These are phyloP conservation scores for Phthorimaea operculella DNA, from an alignment of 1,140 invertebrate species.

Conservation along the genomic window DNA sequence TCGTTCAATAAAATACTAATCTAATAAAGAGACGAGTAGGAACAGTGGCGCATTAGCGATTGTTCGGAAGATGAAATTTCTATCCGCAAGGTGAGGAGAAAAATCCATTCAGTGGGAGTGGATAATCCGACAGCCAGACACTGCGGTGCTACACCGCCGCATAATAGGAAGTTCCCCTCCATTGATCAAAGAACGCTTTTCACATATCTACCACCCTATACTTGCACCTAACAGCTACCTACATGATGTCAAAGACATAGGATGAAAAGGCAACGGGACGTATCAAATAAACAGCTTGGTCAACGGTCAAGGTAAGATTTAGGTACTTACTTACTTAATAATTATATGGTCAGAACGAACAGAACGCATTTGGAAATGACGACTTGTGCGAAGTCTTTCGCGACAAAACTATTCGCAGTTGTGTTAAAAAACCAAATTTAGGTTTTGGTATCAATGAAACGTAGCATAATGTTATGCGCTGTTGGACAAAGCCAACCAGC, in stretches of 20 bases:
- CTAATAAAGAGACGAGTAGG: neutral
- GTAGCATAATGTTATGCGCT: no score
- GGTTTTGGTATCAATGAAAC: no score
- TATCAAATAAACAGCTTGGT: neutral
- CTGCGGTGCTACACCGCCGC: slow-evolving; percentile 11
- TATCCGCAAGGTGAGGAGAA: slow-evolving; percentile 20
- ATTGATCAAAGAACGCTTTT: slow-evolving; percentile 18
- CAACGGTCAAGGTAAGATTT: no score
- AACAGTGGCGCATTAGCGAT: slow-evolving; percentile 1
- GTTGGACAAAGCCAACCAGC: no score
- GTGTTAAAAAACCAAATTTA: no score
- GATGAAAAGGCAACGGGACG: neutral
- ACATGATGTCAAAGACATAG: neutral
- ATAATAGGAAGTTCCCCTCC: slow-evolving; percentile 16
- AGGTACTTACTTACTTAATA: no score
- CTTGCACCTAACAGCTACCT: neutral
- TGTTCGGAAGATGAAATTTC: slow-evolving; percentile 18
- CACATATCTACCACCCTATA: slow-evolving; percentile 17
- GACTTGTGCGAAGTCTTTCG: no score
- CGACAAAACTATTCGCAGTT: no score
- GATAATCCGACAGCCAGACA: slow-evolving; percentile 40
- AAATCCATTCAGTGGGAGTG: slow-evolving; percentile 40
- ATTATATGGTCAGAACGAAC: no score
- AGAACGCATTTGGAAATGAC: no score
- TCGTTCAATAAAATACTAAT: neutral